These are phyloP conservation scores for Petrophora chlorosata DNA, from an alignment of 2,888 invertebrate species.

Conservation along the genomic window DNA sequence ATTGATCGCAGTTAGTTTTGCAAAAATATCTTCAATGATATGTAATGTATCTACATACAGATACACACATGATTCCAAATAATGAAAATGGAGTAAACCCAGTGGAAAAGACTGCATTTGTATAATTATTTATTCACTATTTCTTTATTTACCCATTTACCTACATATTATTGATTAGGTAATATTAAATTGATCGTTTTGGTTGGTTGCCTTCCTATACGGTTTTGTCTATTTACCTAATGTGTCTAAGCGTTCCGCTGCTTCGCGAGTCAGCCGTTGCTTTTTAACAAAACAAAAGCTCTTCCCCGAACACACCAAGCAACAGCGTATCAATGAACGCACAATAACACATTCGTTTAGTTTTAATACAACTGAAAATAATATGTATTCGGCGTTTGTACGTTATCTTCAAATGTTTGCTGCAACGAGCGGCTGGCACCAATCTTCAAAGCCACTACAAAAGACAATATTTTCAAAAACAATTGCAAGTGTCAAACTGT, in stretches of 20 bases:
- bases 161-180: background rate
- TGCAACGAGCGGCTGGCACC: background rate
- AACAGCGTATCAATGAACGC: slow-evolving; percentile 54
- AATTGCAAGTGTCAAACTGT: slow-evolving; percentile 46
- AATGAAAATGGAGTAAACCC: too few species aligned
- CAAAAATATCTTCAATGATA: too few species aligned
- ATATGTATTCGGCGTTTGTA: background rate
- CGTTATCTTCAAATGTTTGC: background rate
- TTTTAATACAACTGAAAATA: too few species aligned
- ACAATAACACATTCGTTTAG: slow-evolving; percentile 20
- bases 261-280: slow-evolving; percentile 54
- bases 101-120: too few species aligned
- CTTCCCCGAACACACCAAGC: slow-evolving; percentile 62
- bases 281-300: slow-evolving; percentile 69
- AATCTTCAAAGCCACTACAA: background rate
- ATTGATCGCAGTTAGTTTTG: too few species aligned
- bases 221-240: slow-evolving; percentile 72
- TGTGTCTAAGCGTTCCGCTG: slow-evolving; percentile 60
- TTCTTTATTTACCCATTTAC: too few species aligned
- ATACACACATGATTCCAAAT: too few species aligned
- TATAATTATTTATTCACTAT: too few species aligned
- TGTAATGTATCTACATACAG: too few species aligned
- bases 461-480: slow-evolving; percentile 8
- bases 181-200: background rate
- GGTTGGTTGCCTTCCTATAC: slow-evolving; percentile 19